Percentiles rank a stretch among this genome's conserved stretches.
These are phyloP conservation scores for Mactromeris polynyma DNA, from an alignment of 2,888 invertebrate genomes.

Conservation along the genomic window DNA sequence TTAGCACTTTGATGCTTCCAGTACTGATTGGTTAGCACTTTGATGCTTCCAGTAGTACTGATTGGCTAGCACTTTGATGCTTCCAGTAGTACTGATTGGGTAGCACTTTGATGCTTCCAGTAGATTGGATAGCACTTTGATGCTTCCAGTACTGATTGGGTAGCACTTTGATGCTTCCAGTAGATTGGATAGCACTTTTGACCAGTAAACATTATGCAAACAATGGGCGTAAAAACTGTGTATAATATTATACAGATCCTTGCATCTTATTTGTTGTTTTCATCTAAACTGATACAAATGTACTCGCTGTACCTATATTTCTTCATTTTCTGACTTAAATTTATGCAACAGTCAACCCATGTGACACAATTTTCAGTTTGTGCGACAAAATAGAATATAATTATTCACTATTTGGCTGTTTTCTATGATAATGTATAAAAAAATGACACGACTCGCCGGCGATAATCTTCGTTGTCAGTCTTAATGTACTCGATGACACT, in stretches of 20 bases:
- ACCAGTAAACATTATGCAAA: too few relatives aligned
- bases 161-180: too few relatives aligned
- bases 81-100: too few relatives aligned
- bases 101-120: too few relatives aligned
- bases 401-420: slow-evolving; percentile 10
- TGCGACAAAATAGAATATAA: neutral
- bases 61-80: too few relatives aligned
- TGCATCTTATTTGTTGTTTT: neutral
- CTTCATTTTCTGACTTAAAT: neutral
- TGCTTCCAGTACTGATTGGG: too few relatives aligned
- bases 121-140: too few relatives aligned
- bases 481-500: slow-evolving; percentile 1
- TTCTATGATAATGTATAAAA: neutral
- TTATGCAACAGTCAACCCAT: neutral
- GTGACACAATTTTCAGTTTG: neutral
- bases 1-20: too few relatives aligned
- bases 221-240: too few relatives aligned
- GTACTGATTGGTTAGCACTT: too few relatives aligned
- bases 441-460: neutral
- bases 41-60: too few relatives aligned
- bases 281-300: neutral
- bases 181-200: too few relatives aligned
- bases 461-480: neutral
- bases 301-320: neutral
- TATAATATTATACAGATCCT: neutral